Evolutionary conservation across 2,888 invertebrate genomes (phyloP), one percentile per base, ranked within the genome.

Genomic region (Ophion costatus): DNA sequence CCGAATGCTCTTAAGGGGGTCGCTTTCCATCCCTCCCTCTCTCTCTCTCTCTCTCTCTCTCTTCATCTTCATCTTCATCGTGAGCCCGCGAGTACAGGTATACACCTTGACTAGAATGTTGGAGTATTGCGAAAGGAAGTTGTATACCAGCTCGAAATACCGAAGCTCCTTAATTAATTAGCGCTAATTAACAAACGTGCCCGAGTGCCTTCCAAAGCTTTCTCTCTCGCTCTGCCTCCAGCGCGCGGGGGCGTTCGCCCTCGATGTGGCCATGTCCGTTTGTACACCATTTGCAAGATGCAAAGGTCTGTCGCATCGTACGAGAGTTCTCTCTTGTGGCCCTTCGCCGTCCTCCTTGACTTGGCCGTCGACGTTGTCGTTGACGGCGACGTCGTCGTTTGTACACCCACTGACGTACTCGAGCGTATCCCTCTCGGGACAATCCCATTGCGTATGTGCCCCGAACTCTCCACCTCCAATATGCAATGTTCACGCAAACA

Each of bases 171-270:
- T 92, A 91, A 92, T 92, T 92, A 93, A 92, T 92, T 92, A 92
- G 90, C 89, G 88, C 90, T 92, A 92, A 92, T 92, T 92, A 92
- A 92, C 91, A 91, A 92, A 92, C 91, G 91, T 91, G 92, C 91
- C 87, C 84, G 87, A 88, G 86, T 84, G 80, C 80, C 84, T 57
- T 57, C 81, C 79, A 77, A 82, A 77, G 61, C 82, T 78, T 51
- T 61, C 77, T 56, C 66, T 76, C 67, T 76, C 76, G 66, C 56
- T 66, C 75, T 74, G 74, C 42, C 10, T n/a, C 45, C n/a, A 51
- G 63, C 59, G 63, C 59, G 76, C 33, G 29, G 29, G 29, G 29
- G 4, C 29, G 7, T 22, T 7, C 59, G n/a, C 29, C 57, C 56
- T 57, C 20, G n/a, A 11, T 29, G 33, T 75, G 51, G 66, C 33